These are phyloP conservation scores for Conopomorpha cramerella DNA, from an alignment of 1,140 invertebrate species.

Conservation along the genomic window DNA sequence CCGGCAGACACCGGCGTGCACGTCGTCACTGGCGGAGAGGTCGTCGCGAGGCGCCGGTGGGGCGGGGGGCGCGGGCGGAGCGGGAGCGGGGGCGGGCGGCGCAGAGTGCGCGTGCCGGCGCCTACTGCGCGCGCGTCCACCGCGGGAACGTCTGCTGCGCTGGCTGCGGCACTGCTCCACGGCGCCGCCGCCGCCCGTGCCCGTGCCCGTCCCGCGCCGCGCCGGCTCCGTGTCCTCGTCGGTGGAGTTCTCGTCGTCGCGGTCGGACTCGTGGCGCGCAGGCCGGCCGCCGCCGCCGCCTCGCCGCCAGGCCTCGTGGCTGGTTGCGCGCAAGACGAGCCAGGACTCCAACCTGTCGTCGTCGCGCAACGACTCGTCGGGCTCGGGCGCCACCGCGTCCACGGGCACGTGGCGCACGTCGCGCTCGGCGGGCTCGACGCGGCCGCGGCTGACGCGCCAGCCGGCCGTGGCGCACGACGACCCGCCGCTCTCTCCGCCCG, in stretches of 20 bases:
- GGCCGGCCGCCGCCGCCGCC: conserved; percentile 77
- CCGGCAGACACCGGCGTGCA: conserved; percentile 84
- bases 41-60: conserved; percentile 72
- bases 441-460: conserved; percentile 76
- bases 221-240: conserved; percentile 85
- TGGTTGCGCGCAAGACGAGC: conserved; percentile 85
- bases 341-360: conserved; percentile 88
- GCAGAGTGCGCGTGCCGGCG: conserved; percentile 10
- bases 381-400: conserved; percentile 81
- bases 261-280: conserved; percentile 80
- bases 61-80: conserved; percentile 63
- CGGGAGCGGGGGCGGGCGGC: conserved; percentile 12
- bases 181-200: conserved; percentile 16
- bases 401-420: conserved; percentile 85
- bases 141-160: conserved; percentile 44
- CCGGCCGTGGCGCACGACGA: conserved; percentile 75
- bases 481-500: conserved; percentile 68
- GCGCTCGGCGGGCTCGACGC: conserved; percentile 69
- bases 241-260: conserved; percentile 86
- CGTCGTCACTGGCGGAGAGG: conserved; percentile 80
- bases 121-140: conserved; percentile 12
- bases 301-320: conserved; percentile 80
- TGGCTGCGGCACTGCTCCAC: conserved; percentile 32
- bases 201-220: conserved; percentile 71
- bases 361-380: conserved; percentile 86